Evolutionary conservation across 2,888 invertebrate genomes (phyloP).

Genomic region (Caenorhabditis imperialis): DNA sequence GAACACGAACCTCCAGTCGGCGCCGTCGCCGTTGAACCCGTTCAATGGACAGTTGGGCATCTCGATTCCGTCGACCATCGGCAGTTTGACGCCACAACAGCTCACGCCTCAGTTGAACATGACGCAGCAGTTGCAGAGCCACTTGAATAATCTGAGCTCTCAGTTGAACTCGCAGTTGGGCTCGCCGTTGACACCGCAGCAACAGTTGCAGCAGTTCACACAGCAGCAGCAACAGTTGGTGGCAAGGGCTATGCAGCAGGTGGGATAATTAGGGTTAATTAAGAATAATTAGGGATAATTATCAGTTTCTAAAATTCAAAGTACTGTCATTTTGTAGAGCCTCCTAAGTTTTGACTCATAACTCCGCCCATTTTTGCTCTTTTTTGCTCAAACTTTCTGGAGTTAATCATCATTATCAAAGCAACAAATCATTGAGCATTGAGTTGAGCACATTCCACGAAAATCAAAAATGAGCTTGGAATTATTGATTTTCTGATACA

Average conservation of each 20-base stretch:
- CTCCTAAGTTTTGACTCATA: too few species aligned
- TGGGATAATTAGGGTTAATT: too few species aligned
- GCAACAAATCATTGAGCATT: too few species aligned
- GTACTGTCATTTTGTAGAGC: too few species aligned
- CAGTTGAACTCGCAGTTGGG: conserved; percentile 35
- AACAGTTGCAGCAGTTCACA: conserved; percentile 51
- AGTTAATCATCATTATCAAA: too few species aligned
- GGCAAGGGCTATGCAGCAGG: conserved; percentile 54
- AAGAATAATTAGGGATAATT: too few species aligned
- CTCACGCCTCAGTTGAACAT: conserved; percentile 50
- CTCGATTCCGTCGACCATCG: conserved; percentile 44
- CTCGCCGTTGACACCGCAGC: conserved; percentile 53
- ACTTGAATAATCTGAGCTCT: conserved; percentile 36
- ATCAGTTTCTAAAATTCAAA: too few species aligned
- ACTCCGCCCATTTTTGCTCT: too few species aligned
- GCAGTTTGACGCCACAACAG: conserved; percentile 48
- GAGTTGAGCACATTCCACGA: too few species aligned
- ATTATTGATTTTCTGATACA: too few species aligned
- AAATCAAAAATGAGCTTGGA: too few species aligned
- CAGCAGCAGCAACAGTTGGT: conserved; percentile 47
- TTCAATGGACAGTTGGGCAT: conserved; percentile 48
- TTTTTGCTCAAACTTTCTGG: too few species aligned
- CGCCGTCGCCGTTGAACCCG: conserved; percentile 35
- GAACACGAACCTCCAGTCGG: conserved; percentile 7
- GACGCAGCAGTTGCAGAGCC: conserved; percentile 36